Conservation (phyloP, 1,140 invertebrate genomes). For the Lysiphlebus fabarum region DNA sequence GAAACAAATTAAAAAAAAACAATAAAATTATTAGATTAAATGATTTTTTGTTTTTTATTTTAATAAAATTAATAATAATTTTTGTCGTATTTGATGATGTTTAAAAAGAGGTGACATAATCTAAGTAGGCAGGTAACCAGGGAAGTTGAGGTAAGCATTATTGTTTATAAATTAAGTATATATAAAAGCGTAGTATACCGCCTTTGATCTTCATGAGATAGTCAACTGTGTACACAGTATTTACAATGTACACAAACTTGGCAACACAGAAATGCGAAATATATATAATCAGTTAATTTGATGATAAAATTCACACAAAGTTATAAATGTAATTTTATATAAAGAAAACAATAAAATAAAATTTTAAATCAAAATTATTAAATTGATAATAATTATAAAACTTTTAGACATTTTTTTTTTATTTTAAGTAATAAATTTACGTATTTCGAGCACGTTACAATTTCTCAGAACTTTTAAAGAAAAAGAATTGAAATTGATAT, state of each 20-base stretch:
- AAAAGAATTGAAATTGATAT: conserved; percentile 13
- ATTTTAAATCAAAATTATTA: too few species aligned
- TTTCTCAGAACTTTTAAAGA: conserved; percentile 1
- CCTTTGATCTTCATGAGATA: conserved; percentile 45
- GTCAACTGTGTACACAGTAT: conserved; percentile 37
- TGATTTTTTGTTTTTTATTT: too few species aligned
- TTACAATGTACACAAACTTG: conserved; percentile 31
- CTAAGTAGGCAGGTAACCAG: conserved; percentile 29
- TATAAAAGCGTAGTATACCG: conserved; percentile 46
- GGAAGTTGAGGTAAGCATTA: conserved; percentile 33
- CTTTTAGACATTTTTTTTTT: too few species aligned
- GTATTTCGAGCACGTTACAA: conserved; percentile 11
- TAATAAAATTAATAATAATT: too few species aligned
- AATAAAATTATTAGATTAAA: not conserved
- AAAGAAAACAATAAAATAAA: too few species aligned
- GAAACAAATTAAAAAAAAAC: conserved; percentile 31
- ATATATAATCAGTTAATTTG: too few species aligned
- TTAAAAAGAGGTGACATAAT: conserved; percentile 38
- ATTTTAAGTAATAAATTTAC: too few species aligned
- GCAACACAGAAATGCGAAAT: too few species aligned
- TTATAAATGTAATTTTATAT: too few species aligned
- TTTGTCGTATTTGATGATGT: conserved; percentile 3
- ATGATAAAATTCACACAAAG: too few species aligned
- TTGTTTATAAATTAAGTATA: conserved; percentile 50
- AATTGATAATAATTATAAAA: too few species aligned